Evolutionary conservation across 2,113 vertebrate genomes (phyloP).

Genomic region (Nestor notabilis): DNA sequence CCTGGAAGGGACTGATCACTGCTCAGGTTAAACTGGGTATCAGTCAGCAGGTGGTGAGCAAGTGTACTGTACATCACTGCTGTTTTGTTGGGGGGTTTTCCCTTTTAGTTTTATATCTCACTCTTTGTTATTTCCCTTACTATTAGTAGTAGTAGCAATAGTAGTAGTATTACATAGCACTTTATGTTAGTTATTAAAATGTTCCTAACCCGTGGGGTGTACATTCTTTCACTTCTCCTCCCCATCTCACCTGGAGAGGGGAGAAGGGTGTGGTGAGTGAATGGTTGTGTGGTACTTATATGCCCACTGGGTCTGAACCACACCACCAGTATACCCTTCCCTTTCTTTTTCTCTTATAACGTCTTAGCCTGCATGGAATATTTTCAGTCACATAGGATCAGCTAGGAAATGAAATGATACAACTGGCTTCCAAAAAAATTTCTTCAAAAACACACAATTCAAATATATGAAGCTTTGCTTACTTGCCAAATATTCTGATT

Average conservation of each 20-base stretch:
- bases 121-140: background rate
- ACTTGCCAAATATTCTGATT: background rate
- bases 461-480: background rate
- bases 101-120: background rate
- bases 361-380: background rate
- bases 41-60: background rate
- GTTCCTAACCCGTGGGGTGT: background rate
- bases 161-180: background rate
- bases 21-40: background rate
- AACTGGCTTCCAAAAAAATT: background rate
- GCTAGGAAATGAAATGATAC: background rate
- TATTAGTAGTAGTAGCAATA: background rate
- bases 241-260: background rate
- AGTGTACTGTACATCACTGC: background rate
- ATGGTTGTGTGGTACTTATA: background rate
- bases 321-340: background rate
- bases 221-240: background rate
- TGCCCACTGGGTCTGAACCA: background rate
- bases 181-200: background rate
- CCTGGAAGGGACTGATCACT: background rate
- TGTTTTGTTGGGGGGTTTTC: accelerated
- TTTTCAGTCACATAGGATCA: background rate
- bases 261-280: background rate
- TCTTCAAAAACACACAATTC: background rate
- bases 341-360: background rate